These are phyloP conservation scores for Ephestia elutella DNA, from an alignment of 1,140 invertebrate species.

Conservation along the genomic window DNA sequence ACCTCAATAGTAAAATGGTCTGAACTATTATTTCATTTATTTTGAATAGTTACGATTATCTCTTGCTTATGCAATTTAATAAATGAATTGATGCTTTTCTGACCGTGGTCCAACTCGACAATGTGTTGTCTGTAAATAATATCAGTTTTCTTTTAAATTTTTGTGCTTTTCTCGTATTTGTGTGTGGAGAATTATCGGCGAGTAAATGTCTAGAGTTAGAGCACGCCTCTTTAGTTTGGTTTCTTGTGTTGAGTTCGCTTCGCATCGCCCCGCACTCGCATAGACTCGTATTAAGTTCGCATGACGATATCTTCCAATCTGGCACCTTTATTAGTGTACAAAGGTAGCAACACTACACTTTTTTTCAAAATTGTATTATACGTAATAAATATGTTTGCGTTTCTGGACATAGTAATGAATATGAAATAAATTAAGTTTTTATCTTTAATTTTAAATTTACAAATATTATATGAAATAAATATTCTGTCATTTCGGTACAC, in stretches of 20 bases:
- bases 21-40: too few relatives aligned
- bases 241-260: slow-evolving; percentile 34
- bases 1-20: too few relatives aligned
- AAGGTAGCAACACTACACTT: background rate
- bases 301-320: slow-evolving; percentile 5
- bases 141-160: too few relatives aligned
- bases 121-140: too few relatives aligned
- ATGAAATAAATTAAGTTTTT: background rate
- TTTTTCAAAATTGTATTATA: background rate
- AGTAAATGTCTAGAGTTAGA: slow-evolving; percentile 6
- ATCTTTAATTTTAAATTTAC: too few relatives aligned
- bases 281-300: slow-evolving; percentile 31
- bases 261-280: slow-evolving; percentile 30
- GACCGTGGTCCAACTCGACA: too few relatives aligned
- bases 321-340: background rate
- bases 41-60: too few relatives aligned
- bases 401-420: background rate
- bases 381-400: background rate
- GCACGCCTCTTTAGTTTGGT: slow-evolving; percentile 26
- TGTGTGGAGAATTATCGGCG: slow-evolving; percentile 3
- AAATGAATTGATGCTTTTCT: too few relatives aligned
- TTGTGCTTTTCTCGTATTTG: background rate
- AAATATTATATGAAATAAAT: too few relatives aligned
- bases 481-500: too few relatives aligned
- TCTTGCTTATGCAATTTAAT: too few relatives aligned